phyloP scores from a whole-genome alignment of 2,888 invertebrate genomes.

The Prionchulus punctatus region DNA sequence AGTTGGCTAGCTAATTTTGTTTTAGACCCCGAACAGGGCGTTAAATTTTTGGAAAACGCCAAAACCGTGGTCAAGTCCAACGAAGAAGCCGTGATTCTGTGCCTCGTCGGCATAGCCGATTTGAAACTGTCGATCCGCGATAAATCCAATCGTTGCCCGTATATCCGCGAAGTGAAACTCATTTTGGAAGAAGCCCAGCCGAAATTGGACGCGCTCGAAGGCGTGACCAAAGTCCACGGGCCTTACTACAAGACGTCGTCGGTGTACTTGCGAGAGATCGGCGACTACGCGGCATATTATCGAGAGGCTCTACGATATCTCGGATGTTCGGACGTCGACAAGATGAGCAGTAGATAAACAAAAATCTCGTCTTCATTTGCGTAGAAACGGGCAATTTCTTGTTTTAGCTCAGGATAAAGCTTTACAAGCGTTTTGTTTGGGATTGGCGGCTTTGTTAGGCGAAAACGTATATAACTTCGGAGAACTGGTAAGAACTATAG shows the following conservation, averaged over 20 bases:
- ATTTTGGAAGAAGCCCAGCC: slow-evolving; percentile 60
- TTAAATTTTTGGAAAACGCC: neutral
- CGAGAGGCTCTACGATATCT: slow-evolving; percentile 66
- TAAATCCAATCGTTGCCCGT: slow-evolving; percentile 36
- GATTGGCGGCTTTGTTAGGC: slow-evolving; percentile 79
- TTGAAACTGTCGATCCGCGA: slow-evolving; percentile 35
- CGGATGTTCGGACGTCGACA: slow-evolving; percentile 38
- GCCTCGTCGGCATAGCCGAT: slow-evolving; percentile 54
- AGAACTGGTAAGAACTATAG: slow-evolving; percentile 54
- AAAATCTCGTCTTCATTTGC: neutral
- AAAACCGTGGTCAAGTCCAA: slow-evolving; percentile 35
- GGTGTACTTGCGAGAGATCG: slow-evolving; percentile 54
- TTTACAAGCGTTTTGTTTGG: slow-evolving; percentile 71
- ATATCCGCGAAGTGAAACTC: slow-evolving; percentile 24
- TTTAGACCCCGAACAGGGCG: neutral
- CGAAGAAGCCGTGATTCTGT: slow-evolving; percentile 70
- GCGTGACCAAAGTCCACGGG: slow-evolving; percentile 79
- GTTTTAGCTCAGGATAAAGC: slow-evolving; percentile 45
- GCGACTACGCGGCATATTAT: slow-evolving; percentile 85
- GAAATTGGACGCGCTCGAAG: slow-evolving; percentile 70
- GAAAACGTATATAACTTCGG: slow-evolving; percentile 92
- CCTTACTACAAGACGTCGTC: slow-evolving; percentile 71
- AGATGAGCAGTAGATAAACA: neutral
- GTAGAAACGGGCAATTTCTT: neutral
- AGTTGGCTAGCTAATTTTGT: slow-evolving; percentile 8